These are phyloP conservation scores for Nemurella pictetii DNA, from an alignment of 2,888 invertebrate species.

Conservation along the genomic window DNA sequence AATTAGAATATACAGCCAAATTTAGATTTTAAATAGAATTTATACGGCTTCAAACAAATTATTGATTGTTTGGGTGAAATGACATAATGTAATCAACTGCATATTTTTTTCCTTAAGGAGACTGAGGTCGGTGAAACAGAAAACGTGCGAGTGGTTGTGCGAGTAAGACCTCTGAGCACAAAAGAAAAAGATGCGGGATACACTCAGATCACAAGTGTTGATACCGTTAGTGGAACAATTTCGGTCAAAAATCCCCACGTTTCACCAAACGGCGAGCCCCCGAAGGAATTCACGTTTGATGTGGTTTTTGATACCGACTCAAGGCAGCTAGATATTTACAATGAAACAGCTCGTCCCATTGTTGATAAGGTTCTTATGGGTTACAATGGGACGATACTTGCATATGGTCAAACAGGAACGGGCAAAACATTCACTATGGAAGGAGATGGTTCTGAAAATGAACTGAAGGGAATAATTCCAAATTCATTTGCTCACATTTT, in stretches of 20 bases:
- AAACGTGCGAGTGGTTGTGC: conserved; percentile 94
- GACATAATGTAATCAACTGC: too few species aligned
- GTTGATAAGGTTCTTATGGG: conserved; percentile 95
- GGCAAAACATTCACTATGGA: conserved; percentile 99
- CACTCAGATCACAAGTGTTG: conserved; percentile 74
- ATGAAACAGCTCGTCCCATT: conserved; percentile 93
- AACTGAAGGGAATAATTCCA: conserved; percentile 93
- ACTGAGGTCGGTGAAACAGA: conserved; percentile 67
- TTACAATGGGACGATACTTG: conserved; percentile 93
- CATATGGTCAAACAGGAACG: conserved; percentile 92
- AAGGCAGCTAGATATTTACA: conserved; percentile 92
- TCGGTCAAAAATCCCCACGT: conserved; percentile 75
- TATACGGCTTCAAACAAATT: neutral
- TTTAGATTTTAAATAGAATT: too few species aligned
- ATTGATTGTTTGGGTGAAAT: too few species aligned
- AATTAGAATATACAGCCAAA: too few species aligned
- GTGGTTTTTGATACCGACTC: conserved; percentile 87
- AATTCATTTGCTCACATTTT: conserved; percentile 99
- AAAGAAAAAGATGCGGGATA: conserved; percentile 76
- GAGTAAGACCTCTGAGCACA: conserved; percentile 90
- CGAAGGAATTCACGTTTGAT: conserved; percentile 93
- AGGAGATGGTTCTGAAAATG: conserved; percentile 83
- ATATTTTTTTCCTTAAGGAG: neutral
- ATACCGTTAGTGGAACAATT: conserved; percentile 74
- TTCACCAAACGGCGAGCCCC: conserved; percentile 70